Conservation (phyloP, 2,888 invertebrate genomes). For the Ariolimax columbianus region DNA sequence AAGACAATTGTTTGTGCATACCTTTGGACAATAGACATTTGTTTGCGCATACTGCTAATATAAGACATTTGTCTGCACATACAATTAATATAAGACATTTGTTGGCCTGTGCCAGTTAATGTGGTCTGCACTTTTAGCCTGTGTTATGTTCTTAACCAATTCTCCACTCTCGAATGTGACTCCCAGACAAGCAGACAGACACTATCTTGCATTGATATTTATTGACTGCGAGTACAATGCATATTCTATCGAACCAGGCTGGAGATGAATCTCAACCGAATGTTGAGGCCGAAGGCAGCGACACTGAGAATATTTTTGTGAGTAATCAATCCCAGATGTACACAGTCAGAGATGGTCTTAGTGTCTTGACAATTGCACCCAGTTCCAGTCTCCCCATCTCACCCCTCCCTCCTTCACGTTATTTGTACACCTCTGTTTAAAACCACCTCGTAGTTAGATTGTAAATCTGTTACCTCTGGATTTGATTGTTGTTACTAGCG, state of each 20-base stretch:
- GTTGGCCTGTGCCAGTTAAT: too few species aligned
- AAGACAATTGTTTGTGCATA: too few species aligned
- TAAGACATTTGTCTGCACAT: too few species aligned
- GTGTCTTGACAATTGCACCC: background rate
- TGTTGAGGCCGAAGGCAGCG: constrained; percentile 40
- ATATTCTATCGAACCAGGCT: constrained; percentile 40
- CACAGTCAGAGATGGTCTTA: background rate
- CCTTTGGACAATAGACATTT: too few species aligned
- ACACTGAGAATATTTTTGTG: constrained; percentile 50
- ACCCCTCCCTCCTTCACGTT: background rate
- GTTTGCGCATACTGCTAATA: too few species aligned
- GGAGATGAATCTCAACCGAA: constrained; percentile 38
- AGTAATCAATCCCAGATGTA: constrained; percentile 31
- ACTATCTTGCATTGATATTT: background rate
- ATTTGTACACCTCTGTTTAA: background rate
- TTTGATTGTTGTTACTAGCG: background rate
- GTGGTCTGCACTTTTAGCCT: too few species aligned
- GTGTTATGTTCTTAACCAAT: too few species aligned
- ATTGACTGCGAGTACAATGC: background rate
- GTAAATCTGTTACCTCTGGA: background rate
- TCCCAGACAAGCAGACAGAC: background rate
- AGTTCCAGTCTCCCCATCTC: background rate
- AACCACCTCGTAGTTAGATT: background rate
- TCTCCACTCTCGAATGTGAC: background rate
- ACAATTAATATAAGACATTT: too few species aligned